Evolutionary conservation across 2,113 vertebrate species (phyloP).

Genomic region (Cygnus atratus): DNA sequence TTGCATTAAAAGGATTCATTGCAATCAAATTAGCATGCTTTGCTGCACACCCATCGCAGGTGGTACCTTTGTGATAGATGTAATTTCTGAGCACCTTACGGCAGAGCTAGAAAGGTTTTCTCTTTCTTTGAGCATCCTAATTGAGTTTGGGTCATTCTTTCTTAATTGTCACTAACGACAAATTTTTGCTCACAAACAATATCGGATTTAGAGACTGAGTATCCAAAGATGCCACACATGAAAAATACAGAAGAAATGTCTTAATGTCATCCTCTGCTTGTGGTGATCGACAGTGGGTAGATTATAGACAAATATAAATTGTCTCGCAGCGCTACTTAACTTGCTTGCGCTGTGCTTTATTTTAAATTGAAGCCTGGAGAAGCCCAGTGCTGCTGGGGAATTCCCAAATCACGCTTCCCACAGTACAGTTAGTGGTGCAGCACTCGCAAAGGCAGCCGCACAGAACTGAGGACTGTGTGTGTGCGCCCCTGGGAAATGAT

Average conservation of each 20-base stretch:
- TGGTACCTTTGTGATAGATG: not conserved
- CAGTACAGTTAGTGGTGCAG: too few species aligned
- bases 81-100: not conserved
- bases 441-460: not conserved
- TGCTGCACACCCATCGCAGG: not conserved
- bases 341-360: not conserved
- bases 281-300: not conserved
- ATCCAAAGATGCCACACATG: not conserved
- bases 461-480: not conserved
- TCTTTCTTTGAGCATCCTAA: not conserved
- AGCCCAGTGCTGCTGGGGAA: not conserved
- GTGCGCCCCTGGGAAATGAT: too few species aligned
- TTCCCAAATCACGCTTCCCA: too few species aligned
- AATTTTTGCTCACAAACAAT: not conserved
- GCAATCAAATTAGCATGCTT: conserved; percentile 73
- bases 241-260: not conserved
- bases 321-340: not conserved
- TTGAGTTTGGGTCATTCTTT: not conserved
- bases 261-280: not conserved
- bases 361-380: not conserved
- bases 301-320: not conserved
- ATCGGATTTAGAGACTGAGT: not conserved
- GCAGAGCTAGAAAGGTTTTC: not conserved
- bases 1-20: conserved; percentile 70
- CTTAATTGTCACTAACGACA: not conserved